phyloP scores from a whole-genome alignment of 2,113 vertebrate genomes.

The Ardeotis arabs region DNA sequence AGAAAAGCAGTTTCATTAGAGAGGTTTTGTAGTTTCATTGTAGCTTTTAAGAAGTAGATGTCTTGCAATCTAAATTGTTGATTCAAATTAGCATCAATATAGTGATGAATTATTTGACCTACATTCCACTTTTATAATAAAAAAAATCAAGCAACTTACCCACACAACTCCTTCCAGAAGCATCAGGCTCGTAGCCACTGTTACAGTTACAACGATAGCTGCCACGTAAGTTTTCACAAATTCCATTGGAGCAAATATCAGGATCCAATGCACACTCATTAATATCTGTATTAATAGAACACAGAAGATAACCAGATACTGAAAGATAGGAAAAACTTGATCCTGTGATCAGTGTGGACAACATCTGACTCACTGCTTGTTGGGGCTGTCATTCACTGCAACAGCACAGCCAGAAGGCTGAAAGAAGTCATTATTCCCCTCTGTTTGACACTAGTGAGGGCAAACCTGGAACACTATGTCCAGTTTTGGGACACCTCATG shows the following conservation, averaged over 20 bases:
- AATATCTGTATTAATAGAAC: slow-evolving; percentile 72
- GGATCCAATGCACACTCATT: slow-evolving; percentile 83
- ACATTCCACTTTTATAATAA: too few species aligned
- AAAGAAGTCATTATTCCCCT: not conserved
- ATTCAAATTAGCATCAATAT: not conserved
- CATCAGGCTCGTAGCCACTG: slow-evolving; percentile 76
- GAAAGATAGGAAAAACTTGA: not conserved
- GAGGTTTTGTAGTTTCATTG: not conserved
- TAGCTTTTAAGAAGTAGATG: not conserved
- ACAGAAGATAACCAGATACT: not conserved
- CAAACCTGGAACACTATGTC: not conserved
- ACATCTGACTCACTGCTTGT: not conserved
- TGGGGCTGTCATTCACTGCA: not conserved
- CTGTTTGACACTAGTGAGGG: not conserved
- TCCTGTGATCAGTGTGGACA: not conserved
- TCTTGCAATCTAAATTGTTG: not conserved
- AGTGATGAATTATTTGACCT: not conserved
- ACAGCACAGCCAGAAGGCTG: not conserved
- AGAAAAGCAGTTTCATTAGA: not conserved
- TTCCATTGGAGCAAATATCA: slow-evolving; percentile 79
- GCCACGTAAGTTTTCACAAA: slow-evolving; percentile 80
- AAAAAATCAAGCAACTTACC: slow-evolving; percentile 61
- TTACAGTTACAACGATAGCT: slow-evolving; percentile 81
- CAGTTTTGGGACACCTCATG: not conserved
- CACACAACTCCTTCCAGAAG: slow-evolving; percentile 74